Evolutionary conservation across 1,140 invertebrate genomes (phyloP).

Genomic region (Rhagoletis pomonella): DNA sequence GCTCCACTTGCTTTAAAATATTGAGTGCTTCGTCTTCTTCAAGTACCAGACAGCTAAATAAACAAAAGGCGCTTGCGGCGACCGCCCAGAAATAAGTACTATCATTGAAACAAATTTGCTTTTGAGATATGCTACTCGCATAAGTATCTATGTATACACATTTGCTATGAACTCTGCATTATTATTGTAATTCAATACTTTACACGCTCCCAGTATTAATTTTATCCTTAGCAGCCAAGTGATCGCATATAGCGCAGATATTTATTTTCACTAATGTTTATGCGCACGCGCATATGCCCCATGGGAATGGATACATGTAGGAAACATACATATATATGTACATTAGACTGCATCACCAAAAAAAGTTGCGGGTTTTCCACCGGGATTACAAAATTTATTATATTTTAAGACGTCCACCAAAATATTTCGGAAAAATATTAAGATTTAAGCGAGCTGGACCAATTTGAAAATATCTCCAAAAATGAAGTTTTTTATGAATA

Average conservation of each 20-base stretch:
- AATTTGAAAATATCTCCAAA: too few species aligned
- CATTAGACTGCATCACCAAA: too few species aligned
- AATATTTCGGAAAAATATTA: too few species aligned
- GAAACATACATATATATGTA: not conserved
- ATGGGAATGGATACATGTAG: not conserved
- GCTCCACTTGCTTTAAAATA: not conserved
- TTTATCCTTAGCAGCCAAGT: not conserved
- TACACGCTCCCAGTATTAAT: not conserved
- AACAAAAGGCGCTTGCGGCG: not conserved
- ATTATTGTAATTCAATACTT: not conserved
- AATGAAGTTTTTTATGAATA: too few species aligned
- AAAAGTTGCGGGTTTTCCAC: too few species aligned
- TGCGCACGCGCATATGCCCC: not conserved
- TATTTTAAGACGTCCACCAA: too few species aligned
- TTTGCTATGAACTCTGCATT: slow-evolving; percentile 32
- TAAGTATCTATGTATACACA: not conserved
- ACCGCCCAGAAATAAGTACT: not conserved
- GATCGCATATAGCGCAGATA: not conserved
- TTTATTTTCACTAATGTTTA: slow-evolving; percentile 15
- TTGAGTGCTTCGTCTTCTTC: not conserved
- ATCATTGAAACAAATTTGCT: not conserved
- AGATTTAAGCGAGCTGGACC: too few species aligned
- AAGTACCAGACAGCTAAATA: slow-evolving; percentile 27
- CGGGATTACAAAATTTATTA: too few species aligned
- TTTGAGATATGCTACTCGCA: not conserved